Percentiles rank a stretch among this genome's conserved stretches.
Conservation (phyloP, 2,888 invertebrate species). For the Agriopis marginaria region DNA sequence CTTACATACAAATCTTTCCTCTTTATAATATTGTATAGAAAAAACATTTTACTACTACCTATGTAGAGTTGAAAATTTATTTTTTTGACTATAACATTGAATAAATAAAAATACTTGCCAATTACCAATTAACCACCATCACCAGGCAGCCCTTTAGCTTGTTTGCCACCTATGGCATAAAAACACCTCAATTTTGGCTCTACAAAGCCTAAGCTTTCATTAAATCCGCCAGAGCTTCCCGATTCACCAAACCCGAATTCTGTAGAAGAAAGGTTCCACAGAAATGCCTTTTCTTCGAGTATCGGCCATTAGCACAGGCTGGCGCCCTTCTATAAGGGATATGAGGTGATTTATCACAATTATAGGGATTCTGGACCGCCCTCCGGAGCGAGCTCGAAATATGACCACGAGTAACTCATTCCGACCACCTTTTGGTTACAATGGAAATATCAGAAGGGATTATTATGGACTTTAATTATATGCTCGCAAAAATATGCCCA, state of each 20-base stretch:
- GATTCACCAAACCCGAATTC: conserved; percentile 16
- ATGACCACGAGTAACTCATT: conserved; percentile 38
- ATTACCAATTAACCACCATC: too few species aligned
- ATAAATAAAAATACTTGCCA: too few species aligned
- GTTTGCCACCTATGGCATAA: too few species aligned
- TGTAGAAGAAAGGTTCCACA: conserved; percentile 62
- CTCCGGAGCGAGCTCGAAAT: conserved; percentile 39
- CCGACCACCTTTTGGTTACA: conserved; percentile 36
- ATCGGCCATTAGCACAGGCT: conserved; percentile 77
- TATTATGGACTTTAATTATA: conserved; percentile 38
- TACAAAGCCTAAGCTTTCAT: conserved; percentile 3
- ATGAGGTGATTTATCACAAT: conserved; percentile 81
- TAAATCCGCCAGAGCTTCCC: conserved; percentile 1
- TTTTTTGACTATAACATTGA: too few species aligned
- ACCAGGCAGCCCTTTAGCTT: too few species aligned
- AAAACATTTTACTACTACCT: too few species aligned
- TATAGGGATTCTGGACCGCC: conserved; percentile 64
- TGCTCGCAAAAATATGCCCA: conserved; percentile 30
- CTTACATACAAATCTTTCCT: too few species aligned
- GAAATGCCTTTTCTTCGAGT: conserved; percentile 66
- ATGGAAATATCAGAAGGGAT: conserved; percentile 39
- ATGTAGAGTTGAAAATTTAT: too few species aligned
- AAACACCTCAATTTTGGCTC: conserved; percentile 3
- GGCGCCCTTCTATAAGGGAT: conserved; percentile 67
- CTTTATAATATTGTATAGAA: too few species aligned